Conservation (phyloP, 2,888 invertebrate genomes). For the Callyntrura sp. region DNA sequence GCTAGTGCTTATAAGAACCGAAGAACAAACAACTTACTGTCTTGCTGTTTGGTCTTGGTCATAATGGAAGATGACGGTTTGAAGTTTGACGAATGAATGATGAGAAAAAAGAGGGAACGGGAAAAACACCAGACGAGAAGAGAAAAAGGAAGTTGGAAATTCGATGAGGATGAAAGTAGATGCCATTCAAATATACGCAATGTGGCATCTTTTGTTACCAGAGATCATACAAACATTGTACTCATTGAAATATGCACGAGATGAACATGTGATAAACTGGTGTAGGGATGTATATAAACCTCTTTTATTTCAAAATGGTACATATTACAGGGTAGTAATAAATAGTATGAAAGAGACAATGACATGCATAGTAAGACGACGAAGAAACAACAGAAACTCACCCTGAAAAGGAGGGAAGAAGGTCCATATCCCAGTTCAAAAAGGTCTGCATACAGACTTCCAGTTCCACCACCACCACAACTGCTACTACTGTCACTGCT, state of each 20-base stretch:
- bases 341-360: background rate
- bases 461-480: slow-evolving; percentile 47
- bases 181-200: background rate
- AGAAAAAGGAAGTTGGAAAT: slow-evolving; percentile 52
- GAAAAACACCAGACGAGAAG: background rate
- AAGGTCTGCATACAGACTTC: slow-evolving; percentile 64
- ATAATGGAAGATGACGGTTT: slow-evolving; percentile 8
- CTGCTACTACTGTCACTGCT: slow-evolving; percentile 64
- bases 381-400: slow-evolving; percentile 49
- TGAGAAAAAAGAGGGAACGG: background rate
- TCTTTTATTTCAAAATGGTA: too few relatives aligned
- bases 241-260: background rate
- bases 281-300: background rate
- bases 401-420: slow-evolving; percentile 69
- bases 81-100: slow-evolving; percentile 47
- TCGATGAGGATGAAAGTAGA: slow-evolving; percentile 33
- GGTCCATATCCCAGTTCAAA: slow-evolving; percentile 72
- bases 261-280: background rate
- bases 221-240: background rate
- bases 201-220: slow-evolving; percentile 26
- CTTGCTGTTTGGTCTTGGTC: background rate
- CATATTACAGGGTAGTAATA: too few relatives aligned
- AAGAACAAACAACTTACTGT: slow-evolving; percentile 52
- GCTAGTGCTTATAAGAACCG: too few relatives aligned
- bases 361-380: slow-evolving; percentile 9